Percentiles rank a stretch among this genome's conserved stretches.
These are phyloP conservation scores for Asteroscopus sphinx DNA, from an alignment of 2,888 invertebrate species.

Conservation along the genomic window DNA sequence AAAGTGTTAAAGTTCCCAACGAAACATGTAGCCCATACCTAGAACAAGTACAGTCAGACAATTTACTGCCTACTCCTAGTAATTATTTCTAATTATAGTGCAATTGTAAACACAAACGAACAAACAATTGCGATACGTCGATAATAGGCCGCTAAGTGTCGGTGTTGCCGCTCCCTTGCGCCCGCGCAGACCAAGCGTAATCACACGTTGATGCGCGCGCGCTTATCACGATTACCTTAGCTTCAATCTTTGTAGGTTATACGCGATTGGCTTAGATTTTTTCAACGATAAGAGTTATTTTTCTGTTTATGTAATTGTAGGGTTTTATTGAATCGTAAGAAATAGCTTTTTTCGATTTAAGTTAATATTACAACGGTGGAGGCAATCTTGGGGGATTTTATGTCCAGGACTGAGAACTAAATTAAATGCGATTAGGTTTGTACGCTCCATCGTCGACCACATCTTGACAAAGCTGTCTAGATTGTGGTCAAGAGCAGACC, in stretches of 20 bases:
- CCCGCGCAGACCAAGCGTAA: conserved; percentile 54
- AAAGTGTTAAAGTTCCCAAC: conserved; percentile 23
- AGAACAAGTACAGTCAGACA: conserved; percentile 32
- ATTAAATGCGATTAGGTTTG: too few relatives aligned
- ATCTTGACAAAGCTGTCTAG: too few relatives aligned
- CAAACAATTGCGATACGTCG: conserved; percentile 67
- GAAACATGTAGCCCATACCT: conserved; percentile 8
- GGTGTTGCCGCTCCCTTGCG: conserved; percentile 50
- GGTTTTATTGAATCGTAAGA: neutral
- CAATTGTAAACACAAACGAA: conserved; percentile 61
- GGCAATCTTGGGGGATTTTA: too few relatives aligned
- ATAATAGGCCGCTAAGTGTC: conserved; percentile 68
- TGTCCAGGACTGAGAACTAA: too few relatives aligned
- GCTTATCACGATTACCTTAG: conserved; percentile 52
- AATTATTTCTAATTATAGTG: conserved; percentile 61
- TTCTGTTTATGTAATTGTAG: conserved; percentile 13
- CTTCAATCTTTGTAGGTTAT: conserved; percentile 51
- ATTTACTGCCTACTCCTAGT: conserved; percentile 49
- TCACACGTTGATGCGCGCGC: conserved; percentile 61
- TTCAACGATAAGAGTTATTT: conserved; percentile 24
- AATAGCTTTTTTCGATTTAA: too few relatives aligned
- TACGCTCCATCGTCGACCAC: too few relatives aligned
- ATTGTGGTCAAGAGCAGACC: too few relatives aligned
- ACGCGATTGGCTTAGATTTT: conserved; percentile 40
- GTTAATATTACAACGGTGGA: too few relatives aligned